Percentiles rank a stretch among this genome's conserved stretches.
phyloP scores from a whole-genome alignment of 37 sponge, comb jelly and placozoan species.

The Haliclona indistincta region DNA sequence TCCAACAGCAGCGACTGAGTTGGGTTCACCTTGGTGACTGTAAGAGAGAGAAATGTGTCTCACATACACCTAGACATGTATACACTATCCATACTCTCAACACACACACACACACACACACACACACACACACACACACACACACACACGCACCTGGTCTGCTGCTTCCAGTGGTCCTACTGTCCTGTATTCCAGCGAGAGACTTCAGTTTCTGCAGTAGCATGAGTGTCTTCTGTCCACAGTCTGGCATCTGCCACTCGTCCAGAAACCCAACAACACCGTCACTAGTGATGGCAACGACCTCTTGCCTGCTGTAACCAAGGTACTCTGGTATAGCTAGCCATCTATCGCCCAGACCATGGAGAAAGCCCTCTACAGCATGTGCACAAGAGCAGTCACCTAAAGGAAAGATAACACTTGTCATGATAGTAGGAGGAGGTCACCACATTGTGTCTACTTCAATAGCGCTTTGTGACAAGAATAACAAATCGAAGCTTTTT shows the following conservation, averaged over 20 bases:
- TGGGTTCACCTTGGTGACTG: too few species aligned
- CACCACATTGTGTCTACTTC: too few species aligned
- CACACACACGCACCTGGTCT: background rate
- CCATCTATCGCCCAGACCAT: slow-evolving; percentile 8
- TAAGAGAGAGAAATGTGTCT: too few species aligned
- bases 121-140: slow-evolving; percentile 21
- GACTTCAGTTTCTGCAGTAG: slow-evolving; percentile 33
- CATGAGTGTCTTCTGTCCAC: slow-evolving; percentile 19
- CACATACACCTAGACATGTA: too few species aligned
- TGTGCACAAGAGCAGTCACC: too few species aligned
- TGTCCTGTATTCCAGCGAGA: slow-evolving; percentile 23
- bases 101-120: slow-evolving; percentile 32
- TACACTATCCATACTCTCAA: background rate
- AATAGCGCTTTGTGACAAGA: too few species aligned
- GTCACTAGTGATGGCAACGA: background rate
- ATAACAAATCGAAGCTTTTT: too few species aligned
- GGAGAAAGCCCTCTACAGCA: slow-evolving; percentile 16
- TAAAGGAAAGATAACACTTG: too few species aligned
- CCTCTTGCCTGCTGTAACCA: slow-evolving; percentile 13
- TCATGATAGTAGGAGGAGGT: too few species aligned
- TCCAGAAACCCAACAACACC: slow-evolving; percentile 4
- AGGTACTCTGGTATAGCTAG: slow-evolving; percentile 3
- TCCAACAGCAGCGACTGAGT: too few species aligned
- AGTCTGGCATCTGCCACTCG: slow-evolving; percentile 30
- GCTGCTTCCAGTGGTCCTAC: too few species aligned